A percentile compares a stretch with the other conserved stretches of the same genome.
Evolutionary conservation across 2,113 vertebrate species (phyloP).

Genomic region (Cyanistes caeruleus): DNA sequence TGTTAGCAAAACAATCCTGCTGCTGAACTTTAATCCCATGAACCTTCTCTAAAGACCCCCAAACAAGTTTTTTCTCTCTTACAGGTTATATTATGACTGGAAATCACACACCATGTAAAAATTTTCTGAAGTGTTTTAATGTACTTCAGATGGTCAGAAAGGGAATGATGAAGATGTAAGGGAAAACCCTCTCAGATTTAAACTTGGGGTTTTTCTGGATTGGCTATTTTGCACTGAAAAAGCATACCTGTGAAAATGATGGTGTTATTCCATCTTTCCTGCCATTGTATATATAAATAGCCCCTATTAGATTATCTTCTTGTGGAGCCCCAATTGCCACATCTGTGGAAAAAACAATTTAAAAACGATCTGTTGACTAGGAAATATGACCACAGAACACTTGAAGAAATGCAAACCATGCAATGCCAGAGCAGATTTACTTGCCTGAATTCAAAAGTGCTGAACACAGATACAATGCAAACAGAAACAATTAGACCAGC

Average conservation of each 20-base stretch:
- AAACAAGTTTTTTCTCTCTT: not conserved
- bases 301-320: constrained; percentile 81
- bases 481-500: not conserved
- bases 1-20: not conserved
- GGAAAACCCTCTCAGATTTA: not conserved
- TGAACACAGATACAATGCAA: not conserved
- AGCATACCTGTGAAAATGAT: constrained; percentile 81
- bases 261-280: constrained; percentile 78
- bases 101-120: not conserved
- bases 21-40: not conserved
- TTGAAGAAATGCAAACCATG: not conserved
- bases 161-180: too few species aligned
- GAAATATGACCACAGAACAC: not conserved
- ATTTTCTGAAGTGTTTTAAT: not conserved
- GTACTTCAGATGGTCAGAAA: not conserved
- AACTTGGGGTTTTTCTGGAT: not conserved
- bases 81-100: not conserved
- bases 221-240: not conserved
- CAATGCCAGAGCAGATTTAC: not conserved
- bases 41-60: not conserved
- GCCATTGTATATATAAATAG: constrained; percentile 90
- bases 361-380: not conserved
- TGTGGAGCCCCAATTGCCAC: constrained; percentile 88
- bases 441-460: not conserved
- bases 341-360: constrained; percentile 71